Percentiles rank a stretch among this genome's conserved stretches.
These are phyloP conservation scores for Drosophila testacea DNA, from an alignment of 2,888 invertebrate species.

Conservation along the genomic window DNA sequence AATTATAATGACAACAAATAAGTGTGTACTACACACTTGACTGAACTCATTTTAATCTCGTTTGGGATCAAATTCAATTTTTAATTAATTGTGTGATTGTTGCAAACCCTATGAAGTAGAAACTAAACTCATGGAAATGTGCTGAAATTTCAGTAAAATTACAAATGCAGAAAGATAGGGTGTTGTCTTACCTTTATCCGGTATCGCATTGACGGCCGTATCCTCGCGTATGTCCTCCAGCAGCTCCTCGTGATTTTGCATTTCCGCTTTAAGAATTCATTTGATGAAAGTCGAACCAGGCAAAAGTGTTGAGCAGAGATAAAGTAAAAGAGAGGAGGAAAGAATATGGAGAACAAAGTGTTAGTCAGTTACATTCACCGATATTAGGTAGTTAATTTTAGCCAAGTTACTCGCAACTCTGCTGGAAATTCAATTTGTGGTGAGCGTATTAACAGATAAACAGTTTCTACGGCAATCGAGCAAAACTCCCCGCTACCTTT, in stretches of 20 bases:
- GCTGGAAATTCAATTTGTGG: conserved; percentile 72
- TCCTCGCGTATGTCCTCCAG: conserved; percentile 85
- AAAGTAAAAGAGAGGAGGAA: neutral
- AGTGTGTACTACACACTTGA: neutral
- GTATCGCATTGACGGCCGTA: conserved; percentile 83
- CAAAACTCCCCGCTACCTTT: conserved; percentile 26
- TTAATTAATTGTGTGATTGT: neutral
- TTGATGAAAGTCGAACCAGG: conserved; percentile 7
- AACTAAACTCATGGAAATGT: neutral
- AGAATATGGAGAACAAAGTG: conserved; percentile 15
- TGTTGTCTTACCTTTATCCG: conserved; percentile 84
- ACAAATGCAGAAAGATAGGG: conserved; percentile 1
- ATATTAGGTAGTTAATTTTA: conserved; percentile 62
- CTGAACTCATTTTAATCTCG: neutral
- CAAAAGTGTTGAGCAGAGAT: conserved; percentile 1
- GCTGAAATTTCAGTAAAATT: neutral
- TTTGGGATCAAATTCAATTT: too few relatives aligned
- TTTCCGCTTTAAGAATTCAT: conserved; percentile 65
- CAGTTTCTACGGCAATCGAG: conserved; percentile 43
- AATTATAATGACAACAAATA: neutral
- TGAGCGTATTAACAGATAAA: conserved; percentile 42
- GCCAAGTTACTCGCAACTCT: conserved; percentile 40
- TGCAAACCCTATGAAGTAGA: neutral
- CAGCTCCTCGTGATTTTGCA: conserved; percentile 85
- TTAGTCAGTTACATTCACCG: conserved; percentile 49